phyloP scores from a whole-genome alignment of 2,113 vertebrate genomes.

The Typhlomys cinereus region DNA sequence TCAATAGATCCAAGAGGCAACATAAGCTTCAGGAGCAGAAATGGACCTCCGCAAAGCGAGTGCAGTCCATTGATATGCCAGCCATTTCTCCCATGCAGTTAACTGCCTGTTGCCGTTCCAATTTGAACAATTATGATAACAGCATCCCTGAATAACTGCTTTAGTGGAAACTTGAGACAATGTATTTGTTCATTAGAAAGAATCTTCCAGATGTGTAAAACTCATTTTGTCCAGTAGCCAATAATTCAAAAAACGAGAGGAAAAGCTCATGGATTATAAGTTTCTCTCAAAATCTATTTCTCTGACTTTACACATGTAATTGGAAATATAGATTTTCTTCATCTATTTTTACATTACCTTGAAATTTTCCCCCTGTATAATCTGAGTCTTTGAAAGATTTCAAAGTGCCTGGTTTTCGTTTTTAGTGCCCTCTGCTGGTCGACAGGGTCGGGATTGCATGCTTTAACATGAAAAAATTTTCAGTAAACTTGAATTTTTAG shows the following conservation, averaged over 20 bases:
- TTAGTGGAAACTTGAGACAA: background rate
- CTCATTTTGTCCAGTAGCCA: background rate
- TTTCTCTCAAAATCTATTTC: background rate
- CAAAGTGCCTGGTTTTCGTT: constrained; percentile 62
- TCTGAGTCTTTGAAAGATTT: constrained; percentile 7
- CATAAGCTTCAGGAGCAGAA: too few relatives aligned
- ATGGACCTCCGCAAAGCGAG: background rate
- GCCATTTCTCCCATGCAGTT: background rate
- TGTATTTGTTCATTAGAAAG: background rate
- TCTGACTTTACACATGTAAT: background rate
- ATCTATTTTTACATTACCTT: constrained; percentile 6
- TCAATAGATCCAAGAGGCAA: background rate
- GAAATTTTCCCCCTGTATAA: background rate
- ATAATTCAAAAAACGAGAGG: constrained; percentile 34
- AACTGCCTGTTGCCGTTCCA: background rate
- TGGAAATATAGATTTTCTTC: constrained; percentile 23
- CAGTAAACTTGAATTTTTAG: background rate
- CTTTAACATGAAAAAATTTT: background rate
- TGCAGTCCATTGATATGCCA: accelerated
- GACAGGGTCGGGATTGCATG: background rate
- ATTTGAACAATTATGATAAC: background rate
- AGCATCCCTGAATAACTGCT: background rate
- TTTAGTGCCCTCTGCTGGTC: constrained; percentile 83
- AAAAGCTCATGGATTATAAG: background rate
- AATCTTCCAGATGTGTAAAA: background rate